Evolutionary conservation across 30 jellyfish, hydroid and myxozoan genomes (phyloP), one percentile per base, ranked within the genome.

Genomic region (Cassiopea andromeda): DNA sequence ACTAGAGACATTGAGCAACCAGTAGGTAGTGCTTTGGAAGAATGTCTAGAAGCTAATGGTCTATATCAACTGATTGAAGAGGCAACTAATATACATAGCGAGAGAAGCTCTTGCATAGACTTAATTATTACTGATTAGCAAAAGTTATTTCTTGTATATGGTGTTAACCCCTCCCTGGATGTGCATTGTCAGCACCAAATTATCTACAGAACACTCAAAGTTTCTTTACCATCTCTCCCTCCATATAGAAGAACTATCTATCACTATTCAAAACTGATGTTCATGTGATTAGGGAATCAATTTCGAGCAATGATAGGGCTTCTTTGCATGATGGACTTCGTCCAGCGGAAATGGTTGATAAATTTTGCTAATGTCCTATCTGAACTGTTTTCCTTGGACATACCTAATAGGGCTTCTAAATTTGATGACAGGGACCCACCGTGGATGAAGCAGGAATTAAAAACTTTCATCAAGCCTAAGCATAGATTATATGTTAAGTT

Each of bases 381-480:
- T 46, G 84, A 69, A 38, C 43, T 81, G 27, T 81, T 83, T 50
- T 68, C 86, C 58, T 15, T 46, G 68, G 69, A 83, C 57, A 83
- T 83, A 69, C 85, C 86, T 19, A 83, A 69, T 83, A 83, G 18
- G 57, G 81, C 70, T 57, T 85, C 70, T 71, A 83, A 69, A 83
- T 83, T 69, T 72, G 85, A 83, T 70, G 92, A 83, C 57, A 83
- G 66, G 46, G 92, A 70, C 70, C 85, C 92, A 46, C 92, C 85
- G 77, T 83, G 92, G 92, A 72, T 83, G 92, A 83, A 69, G 85
- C 75, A 58, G 46, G 92, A 83, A 83, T 19, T 27, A 48, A 83
- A 83, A 83, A 83, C 92, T 69, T 85, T 48, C 44, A 83, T 83
- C 19, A 83, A 72, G 92, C 92, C 86, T 77, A 83, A 81, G 64